A percentile compares a stretch with the other conserved stretches of the same genome.
These are phyloP conservation scores for Neocrepidodera transversa DNA, from an alignment of 2,888 invertebrate species.

Conservation along the genomic window DNA sequence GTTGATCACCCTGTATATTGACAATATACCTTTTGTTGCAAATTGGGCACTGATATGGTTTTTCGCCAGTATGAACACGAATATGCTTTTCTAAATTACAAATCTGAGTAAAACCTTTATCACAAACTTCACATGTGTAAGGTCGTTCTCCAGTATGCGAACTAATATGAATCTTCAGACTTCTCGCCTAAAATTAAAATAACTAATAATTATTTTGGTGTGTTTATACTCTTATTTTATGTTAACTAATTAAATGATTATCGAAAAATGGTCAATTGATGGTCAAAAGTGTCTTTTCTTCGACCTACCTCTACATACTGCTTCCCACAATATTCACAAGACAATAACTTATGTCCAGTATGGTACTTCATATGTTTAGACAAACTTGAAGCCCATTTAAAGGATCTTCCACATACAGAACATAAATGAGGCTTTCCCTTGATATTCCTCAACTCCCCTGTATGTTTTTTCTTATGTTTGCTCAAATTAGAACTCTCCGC, in stretches of 20 bases:
- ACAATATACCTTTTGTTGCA: conserved; percentile 60
- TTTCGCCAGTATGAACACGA: conserved; percentile 60
- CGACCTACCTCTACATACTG: conserved; percentile 62
- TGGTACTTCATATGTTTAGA: conserved; percentile 64
- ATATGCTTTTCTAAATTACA: conserved; percentile 61
- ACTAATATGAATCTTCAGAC: conserved; percentile 59
- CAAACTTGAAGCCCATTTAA: conserved; percentile 63
- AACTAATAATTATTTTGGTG: too few relatives aligned
- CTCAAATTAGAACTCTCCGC: conserved; percentile 62
- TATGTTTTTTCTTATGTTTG: conserved; percentile 63
- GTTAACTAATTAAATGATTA: too few relatives aligned
- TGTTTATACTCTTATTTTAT: too few relatives aligned
- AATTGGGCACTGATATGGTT: conserved; percentile 58
- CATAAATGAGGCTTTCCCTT: conserved; percentile 60
- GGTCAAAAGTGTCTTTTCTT: too few relatives aligned
- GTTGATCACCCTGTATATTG: too few relatives aligned
- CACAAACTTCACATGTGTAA: conserved; percentile 57
- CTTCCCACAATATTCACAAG: conserved; percentile 61
- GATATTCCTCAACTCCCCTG: conserved; percentile 61
- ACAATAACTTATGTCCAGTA: conserved; percentile 61
- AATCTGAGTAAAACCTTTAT: conserved; percentile 59
- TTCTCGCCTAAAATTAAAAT: conserved; percentile 57
- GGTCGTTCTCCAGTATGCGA: conserved; percentile 61
- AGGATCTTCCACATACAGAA: conserved; percentile 61
- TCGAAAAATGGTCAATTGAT: too few relatives aligned